phyloP scores from a whole-genome alignment of 2,888 invertebrate genomes.

The Rhaphigaster nebulosa region DNA sequence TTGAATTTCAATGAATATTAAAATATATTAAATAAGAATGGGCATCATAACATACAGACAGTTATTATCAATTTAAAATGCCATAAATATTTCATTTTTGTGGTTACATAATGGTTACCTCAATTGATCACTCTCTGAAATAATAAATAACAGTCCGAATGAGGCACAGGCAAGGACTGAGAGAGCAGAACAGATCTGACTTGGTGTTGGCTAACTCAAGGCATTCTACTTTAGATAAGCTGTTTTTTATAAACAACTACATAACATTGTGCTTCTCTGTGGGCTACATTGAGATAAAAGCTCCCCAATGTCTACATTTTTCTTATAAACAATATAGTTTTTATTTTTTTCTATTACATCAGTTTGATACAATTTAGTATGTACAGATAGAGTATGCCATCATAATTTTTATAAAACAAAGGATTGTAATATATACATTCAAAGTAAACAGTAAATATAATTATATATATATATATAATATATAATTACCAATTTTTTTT shows the following conservation, averaged over 20 bases:
- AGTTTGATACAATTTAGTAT: neutral
- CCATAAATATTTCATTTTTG: neutral
- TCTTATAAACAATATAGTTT: neutral
- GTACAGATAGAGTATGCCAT: neutral
- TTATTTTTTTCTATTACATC: neutral
- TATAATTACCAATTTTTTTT: too few species aligned
- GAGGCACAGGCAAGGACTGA: neutral
- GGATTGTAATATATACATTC: neutral
- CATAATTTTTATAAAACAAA: neutral
- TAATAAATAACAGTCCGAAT: neutral
- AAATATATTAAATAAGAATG: neutral
- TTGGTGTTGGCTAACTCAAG: slow-evolving; percentile 30
- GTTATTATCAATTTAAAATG: neutral
- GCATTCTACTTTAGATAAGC: slow-evolving; percentile 43
- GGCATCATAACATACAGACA: neutral
- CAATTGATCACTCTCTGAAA: neutral
- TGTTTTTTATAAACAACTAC: slow-evolving; percentile 35
- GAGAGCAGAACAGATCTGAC: slow-evolving; percentile 43
- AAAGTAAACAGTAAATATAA: neutral
- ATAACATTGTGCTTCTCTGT: neutral
- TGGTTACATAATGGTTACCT: neutral
- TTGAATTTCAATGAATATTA: neutral
- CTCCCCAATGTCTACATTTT: neutral
- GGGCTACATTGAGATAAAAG: neutral
- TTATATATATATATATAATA: neutral